phyloP scores from a whole-genome alignment of 2,888 invertebrate genomes.

The Poecilobothrus nobilitatus region DNA sequence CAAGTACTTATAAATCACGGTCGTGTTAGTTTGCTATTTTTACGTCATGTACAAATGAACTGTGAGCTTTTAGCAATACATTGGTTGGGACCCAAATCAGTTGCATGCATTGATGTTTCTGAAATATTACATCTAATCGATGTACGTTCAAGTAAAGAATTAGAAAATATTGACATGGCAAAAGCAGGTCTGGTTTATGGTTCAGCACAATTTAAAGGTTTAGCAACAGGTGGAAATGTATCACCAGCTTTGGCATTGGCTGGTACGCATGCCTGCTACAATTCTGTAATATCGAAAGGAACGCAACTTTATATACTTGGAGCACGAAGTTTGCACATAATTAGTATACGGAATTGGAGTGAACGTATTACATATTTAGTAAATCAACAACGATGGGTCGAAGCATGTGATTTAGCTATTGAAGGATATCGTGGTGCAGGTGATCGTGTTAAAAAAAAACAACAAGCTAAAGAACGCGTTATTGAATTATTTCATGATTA shows the following conservation, averaged over 20 bases:
- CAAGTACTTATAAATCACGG: constrained; percentile 49
- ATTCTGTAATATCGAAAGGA: constrained; percentile 57
- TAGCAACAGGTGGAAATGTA: constrained; percentile 93
- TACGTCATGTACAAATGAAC: constrained; percentile 60
- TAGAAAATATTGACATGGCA: constrained; percentile 73
- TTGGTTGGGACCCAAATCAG: constrained; percentile 73
- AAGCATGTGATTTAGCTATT: constrained; percentile 50
- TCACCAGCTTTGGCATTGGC: constrained; percentile 54
- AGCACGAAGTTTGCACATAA: constrained; percentile 50
- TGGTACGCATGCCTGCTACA: constrained; percentile 59
- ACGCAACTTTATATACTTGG: constrained; percentile 66
- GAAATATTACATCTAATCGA: constrained; percentile 85
- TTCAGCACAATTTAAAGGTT: constrained; percentile 75
- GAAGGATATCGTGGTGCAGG: constrained; percentile 42
- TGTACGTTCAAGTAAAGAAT: constrained; percentile 77
- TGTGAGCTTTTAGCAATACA: constrained; percentile 68
- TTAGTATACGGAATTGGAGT: constrained; percentile 57
- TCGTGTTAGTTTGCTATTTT: constrained; percentile 53
- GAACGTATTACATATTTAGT: constrained; percentile 58
- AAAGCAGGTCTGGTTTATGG: constrained; percentile 76
- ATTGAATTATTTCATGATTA: constrained; percentile 45
- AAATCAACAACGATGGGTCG: constrained; percentile 50
- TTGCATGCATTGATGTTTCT: constrained; percentile 72
- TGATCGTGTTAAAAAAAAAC: constrained; percentile 40
- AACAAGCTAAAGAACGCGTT: constrained; percentile 43